phyloP scores from a whole-genome alignment of 2,113 vertebrate species.

The Hypocryptadius cinnamomeus region DNA sequence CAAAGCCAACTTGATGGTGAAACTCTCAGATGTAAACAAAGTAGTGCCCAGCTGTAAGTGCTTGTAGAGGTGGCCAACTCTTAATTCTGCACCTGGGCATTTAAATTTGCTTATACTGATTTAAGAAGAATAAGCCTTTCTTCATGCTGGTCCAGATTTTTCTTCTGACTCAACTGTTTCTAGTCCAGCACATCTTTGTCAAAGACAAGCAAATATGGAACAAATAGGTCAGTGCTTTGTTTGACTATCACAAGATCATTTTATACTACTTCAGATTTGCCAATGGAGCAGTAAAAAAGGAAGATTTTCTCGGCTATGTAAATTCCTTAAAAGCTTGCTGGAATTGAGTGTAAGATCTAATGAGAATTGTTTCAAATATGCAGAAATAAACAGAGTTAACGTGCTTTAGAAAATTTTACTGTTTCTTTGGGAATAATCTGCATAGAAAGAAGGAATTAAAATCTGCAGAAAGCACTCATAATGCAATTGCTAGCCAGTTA shows the following conservation, averaged over 20 bases:
- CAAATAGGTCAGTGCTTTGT: not conserved
- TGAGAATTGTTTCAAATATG: not conserved
- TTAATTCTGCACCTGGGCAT: not conserved
- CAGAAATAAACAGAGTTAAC: not conserved
- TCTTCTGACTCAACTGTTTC: not conserved
- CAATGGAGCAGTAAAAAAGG: not conserved
- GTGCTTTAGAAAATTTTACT: not conserved
- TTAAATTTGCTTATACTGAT: not conserved
- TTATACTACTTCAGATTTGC: not conserved
- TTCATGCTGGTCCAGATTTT: not conserved
- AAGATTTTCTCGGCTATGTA: not conserved
- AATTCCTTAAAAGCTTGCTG: not conserved
- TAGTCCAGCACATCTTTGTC: not conserved
- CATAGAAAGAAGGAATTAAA: not conserved
- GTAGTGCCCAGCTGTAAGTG: not conserved
- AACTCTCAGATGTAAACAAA: not conserved
- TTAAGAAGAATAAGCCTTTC: not conserved
- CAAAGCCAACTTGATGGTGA: not conserved
- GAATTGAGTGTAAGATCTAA: not conserved
- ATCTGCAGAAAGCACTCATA: not conserved
- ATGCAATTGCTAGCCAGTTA: not conserved
- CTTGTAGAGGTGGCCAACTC: not conserved
- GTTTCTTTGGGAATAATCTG: constrained; percentile 15
- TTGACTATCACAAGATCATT: not conserved
- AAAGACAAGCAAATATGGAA: not conserved